Conservation (phyloP, 2,797 vertebrate species). For the Eptatretus atami region DNA sequence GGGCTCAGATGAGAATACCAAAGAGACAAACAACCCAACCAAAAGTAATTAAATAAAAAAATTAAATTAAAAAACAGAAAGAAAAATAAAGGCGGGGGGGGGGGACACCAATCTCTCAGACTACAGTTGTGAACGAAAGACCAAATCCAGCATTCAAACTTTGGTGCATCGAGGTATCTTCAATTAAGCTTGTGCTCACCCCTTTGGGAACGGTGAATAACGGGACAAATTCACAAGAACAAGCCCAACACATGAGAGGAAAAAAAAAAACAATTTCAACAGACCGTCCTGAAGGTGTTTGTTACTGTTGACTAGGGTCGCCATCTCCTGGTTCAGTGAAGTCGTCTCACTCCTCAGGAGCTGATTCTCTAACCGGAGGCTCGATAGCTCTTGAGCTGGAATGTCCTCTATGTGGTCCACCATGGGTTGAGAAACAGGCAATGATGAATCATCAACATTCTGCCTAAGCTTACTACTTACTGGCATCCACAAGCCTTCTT, state of each 20-base stretch:
- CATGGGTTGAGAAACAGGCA: too few species aligned
- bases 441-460: conserved; percentile 9
- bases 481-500: conserved; percentile 23
- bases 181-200: too few species aligned
- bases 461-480: conserved; percentile 15
- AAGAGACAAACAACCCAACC: not conserved
- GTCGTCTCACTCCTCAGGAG: conserved; percentile 57
- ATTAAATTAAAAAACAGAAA: too few species aligned
- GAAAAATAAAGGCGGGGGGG: too few species aligned
- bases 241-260: too few species aligned
- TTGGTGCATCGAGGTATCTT: too few species aligned
- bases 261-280: conserved; percentile 4
- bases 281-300: conserved; percentile 68
- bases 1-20: not conserved
- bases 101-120: not conserved
- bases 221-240: too few species aligned
- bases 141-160: too few species aligned
- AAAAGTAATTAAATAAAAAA: not conserved
- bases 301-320: conserved; percentile 51
- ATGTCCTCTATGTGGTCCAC: conserved; percentile 9
- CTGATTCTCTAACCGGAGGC: conserved; percentile 75
- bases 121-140: too few species aligned
- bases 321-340: conserved; percentile 95
- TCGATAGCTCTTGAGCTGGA: conserved; percentile 47
- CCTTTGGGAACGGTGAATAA: too few species aligned